Base-by-base conservation (phyloP, 2,113 vertebrate genomes). In the Apus apus region DNA sequence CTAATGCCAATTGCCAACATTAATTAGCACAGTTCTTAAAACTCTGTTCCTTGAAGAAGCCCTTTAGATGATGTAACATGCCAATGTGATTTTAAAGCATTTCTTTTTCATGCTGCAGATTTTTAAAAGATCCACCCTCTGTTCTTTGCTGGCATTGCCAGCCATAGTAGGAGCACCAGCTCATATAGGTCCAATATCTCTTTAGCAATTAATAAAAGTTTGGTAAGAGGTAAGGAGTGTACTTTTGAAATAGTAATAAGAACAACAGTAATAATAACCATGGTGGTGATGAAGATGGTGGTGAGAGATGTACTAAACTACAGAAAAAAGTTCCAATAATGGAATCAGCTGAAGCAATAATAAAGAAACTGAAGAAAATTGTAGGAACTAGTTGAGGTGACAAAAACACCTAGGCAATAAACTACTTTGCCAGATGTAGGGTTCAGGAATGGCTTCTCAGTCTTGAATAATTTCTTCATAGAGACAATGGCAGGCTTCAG, bases 31-130 rank as follows among this genome's bases (percentile, higher is more conserved):
- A 65, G 54, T 79, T 60, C 46, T 89, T 78, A 78, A 90, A 95
- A 96, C 87, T 85, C 75, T 91, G 71, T 86, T 93, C 29, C 56
- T 83, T 81, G 67, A 95, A 95, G 70, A 86, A 94, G 23, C 13
- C 36, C 29, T 85, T 90, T 74, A 87, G 51, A 78, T 85, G 51
- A 57, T 80, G 32, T 43, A 74, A 79, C 71, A 10, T 61, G 45
- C 32, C 43, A 77, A 56, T 34, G 22, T 21, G 62, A 81, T 92
- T 93, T 46, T 27, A 88, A 87, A 10, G 34, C 38, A 18, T 81
- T 89, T 54, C 34, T 57, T 72, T 68, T 91, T 57, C 64, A 34
- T 78, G 17, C 16, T 75, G 43, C 75, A 80, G 57, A 89, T 67
- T 87, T 89, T 66, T 54, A 46, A 85, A 93, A 56, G 57, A 81